Evolutionary conservation across 2,797 vertebrate species (phyloP).

Genomic region (Sebastes kiyomatsui): DNA sequence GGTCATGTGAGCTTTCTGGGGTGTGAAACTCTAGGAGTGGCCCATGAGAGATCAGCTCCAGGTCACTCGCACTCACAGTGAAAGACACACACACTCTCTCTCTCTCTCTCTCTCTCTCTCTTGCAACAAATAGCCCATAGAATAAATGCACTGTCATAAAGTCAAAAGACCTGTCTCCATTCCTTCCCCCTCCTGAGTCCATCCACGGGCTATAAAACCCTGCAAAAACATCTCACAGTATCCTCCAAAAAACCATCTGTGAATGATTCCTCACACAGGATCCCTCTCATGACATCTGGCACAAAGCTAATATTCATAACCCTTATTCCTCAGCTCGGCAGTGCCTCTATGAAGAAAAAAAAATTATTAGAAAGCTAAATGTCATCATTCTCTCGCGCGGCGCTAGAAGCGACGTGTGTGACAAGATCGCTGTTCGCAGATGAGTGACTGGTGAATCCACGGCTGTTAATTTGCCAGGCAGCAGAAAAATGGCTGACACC

Average conservation of each 20-base stretch:
- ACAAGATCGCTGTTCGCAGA: constrained; percentile 82
- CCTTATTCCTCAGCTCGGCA: constrained; percentile 37
- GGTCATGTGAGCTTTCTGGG: constrained; percentile 84
- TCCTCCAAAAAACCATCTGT: constrained; percentile 86
- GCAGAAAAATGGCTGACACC: constrained; percentile 90
- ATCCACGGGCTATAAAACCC: constrained; percentile 87
- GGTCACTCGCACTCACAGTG: constrained; percentile 87
- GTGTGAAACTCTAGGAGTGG: constrained; percentile 91
- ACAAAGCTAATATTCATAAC: constrained; percentile 72
- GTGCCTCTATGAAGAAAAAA: constrained; percentile 21
- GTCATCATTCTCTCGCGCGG: constrained; percentile 58
- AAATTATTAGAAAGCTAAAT: constrained; percentile 69
- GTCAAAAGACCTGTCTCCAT: constrained; percentile 75
- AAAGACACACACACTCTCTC: constrained; percentile 68
- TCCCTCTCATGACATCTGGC: constrained; percentile 66
- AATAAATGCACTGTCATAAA: constrained; percentile 86
- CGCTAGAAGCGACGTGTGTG: constrained; percentile 66
- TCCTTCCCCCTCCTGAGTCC: constrained; percentile 69
- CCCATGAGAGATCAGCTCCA: constrained; percentile 88
- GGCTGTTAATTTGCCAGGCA: constrained; percentile 88
- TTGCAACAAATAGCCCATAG: constrained; percentile 81
- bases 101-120: background rate
- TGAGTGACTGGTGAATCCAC: constrained; percentile 85
- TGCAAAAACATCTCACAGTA: constrained; percentile 89
- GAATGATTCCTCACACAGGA: constrained; percentile 68